Conservation (phyloP, 2,888 invertebrate genomes). For the Schrankia costaestrigalis region DNA sequence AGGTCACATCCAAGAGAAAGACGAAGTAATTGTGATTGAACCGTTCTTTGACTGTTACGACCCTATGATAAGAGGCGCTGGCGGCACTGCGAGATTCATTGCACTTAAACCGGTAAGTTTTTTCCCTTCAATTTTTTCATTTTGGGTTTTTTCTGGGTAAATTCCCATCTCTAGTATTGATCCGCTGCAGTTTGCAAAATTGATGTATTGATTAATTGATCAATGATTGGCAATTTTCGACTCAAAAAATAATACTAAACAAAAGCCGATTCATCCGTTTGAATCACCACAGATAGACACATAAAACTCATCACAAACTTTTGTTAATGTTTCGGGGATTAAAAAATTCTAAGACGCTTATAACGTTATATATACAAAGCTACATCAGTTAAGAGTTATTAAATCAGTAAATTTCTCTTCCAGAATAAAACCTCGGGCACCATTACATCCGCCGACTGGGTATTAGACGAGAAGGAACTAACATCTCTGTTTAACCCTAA, state of each 20-base stretch:
- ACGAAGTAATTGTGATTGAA: constrained; percentile 98
- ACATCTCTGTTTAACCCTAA: constrained; percentile 89
- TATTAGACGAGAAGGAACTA: constrained; percentile 90
- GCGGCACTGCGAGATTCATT: constrained; percentile 92
- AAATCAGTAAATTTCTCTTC: background rate
- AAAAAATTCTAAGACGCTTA: no score
- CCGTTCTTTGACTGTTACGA: constrained; percentile 99
- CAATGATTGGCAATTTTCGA: no score
- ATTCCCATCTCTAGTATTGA: no score
- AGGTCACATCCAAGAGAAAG: constrained; percentile 92
- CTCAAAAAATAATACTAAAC: no score
- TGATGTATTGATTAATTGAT: no score
- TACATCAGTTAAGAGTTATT: background rate
- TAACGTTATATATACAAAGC: background rate
- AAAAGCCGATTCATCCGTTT: no score
- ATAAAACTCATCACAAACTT: no score
- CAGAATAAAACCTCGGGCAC: constrained; percentile 52
- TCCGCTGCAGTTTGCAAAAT: no score
- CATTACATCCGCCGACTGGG: constrained; percentile 91
- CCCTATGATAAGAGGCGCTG: constrained; percentile 94
- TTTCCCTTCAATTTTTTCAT: no score
- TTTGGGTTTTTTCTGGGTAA: no score
- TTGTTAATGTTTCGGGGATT: no score
- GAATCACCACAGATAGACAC: no score
- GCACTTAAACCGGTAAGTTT: constrained; percentile 88